Conservation (phyloP, 2,888 invertebrate species). For the Drosophila koepferae region DNA sequence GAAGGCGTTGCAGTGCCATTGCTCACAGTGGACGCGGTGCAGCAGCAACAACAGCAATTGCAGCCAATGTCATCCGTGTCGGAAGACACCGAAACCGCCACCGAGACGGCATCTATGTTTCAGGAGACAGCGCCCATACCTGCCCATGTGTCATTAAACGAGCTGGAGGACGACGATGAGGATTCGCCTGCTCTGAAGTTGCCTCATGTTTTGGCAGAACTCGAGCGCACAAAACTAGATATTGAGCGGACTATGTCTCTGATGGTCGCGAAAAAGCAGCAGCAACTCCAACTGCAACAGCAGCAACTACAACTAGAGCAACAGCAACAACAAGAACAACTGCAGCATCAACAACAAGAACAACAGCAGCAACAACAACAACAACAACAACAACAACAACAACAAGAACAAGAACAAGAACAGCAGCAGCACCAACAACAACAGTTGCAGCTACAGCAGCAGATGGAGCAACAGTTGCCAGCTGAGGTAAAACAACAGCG, state of each 20-base stretch:
- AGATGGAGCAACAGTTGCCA: slow-evolving; percentile 14
- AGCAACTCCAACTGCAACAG: slow-evolving; percentile 21
- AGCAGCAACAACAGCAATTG: slow-evolving; percentile 32
- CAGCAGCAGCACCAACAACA: neutral
- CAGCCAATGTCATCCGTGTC: slow-evolving; percentile 28
- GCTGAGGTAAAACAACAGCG: slow-evolving; percentile 46
- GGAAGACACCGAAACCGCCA: slow-evolving; percentile 57
- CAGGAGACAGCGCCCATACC: slow-evolving; percentile 29
- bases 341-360: neutral
- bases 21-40: slow-evolving; percentile 48
- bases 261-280: slow-evolving; percentile 52
- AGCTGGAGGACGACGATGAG: slow-evolving; percentile 29
- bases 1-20: slow-evolving; percentile 2
- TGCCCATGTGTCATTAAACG: slow-evolving; percentile 6
- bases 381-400: slow-evolving; percentile 1
- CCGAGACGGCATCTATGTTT: slow-evolving; percentile 52
- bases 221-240: slow-evolving; percentile 82
- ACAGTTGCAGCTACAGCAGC: slow-evolving; percentile 10
- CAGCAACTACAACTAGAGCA: neutral
- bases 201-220: slow-evolving; percentile 79
- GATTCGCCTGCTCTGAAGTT: slow-evolving; percentile 72
- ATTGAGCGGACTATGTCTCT: slow-evolving; percentile 80
- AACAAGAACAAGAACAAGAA: neutral
- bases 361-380: neutral
- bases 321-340: slow-evolving; percentile 11